These are phyloP conservation scores for Delphinus delphis DNA, from an alignment of 2,113 vertebrate species.

Conservation along the genomic window DNA sequence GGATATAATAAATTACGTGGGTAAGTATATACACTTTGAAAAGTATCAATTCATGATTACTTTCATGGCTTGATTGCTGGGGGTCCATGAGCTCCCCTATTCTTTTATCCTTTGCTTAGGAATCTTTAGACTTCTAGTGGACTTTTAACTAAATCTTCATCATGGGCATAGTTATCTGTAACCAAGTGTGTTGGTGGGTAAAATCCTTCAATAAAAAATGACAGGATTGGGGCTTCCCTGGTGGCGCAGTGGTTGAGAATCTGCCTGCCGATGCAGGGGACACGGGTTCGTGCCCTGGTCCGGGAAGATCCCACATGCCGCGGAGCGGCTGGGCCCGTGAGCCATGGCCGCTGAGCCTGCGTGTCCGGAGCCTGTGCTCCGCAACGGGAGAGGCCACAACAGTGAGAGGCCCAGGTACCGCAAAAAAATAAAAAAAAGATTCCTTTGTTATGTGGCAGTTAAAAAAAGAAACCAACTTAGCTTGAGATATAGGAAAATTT, in stretches of 20 bases:
- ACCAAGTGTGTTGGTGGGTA: not conserved
- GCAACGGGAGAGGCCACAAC: too few species aligned
- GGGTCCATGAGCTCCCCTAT: not conserved
- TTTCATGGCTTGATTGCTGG: not conserved
- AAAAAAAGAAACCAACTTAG: slow-evolving; percentile 5
- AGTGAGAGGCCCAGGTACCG: too few species aligned
- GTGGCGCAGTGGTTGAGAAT: too few species aligned
- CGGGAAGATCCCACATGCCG: too few species aligned
- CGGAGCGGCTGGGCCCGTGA: too few species aligned
- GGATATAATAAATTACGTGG: not conserved
- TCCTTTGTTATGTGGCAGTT: not conserved
- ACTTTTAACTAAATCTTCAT: not conserved
- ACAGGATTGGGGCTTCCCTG: not conserved
- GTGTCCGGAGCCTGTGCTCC: too few species aligned
- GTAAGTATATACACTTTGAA: not conserved
- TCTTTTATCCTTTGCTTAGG: not conserved
- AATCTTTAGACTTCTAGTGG: not conserved
- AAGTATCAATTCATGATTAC: not conserved
- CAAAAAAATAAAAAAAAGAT: too few species aligned
- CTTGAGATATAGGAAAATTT: not conserved
- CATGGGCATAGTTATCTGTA: not conserved
- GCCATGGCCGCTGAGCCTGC: too few species aligned
- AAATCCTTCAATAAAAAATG: not conserved
- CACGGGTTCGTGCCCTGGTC: too few species aligned
- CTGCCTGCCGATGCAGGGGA: too few species aligned